Base-by-base conservation (phyloP, 37 sponge, comb jelly and placozoan genomes). In the Cladorhizidae sp. region DNA sequence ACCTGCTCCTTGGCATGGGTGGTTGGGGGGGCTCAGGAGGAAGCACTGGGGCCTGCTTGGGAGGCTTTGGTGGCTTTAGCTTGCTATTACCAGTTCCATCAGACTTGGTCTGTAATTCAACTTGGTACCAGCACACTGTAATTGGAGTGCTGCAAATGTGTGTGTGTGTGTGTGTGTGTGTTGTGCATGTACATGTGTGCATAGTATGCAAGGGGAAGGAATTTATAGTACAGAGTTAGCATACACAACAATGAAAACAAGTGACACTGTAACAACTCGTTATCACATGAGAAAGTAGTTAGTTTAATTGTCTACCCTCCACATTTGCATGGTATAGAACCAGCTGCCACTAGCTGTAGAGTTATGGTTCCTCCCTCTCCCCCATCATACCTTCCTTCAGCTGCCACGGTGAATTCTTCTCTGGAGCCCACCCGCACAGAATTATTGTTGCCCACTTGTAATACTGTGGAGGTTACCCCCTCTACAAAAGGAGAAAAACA, bases 61-160 rank as follows among this genome's bases (percentile, higher is more conserved):
- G 70, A 67, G 1, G 49, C 0, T 39, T 64, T 58, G 22, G 8
- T 67, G 69, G 3, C 61, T 17, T 28, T 54, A 54, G 55, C 17
- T 54, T 54, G 12, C 55, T 20, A 17, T 54, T 15, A 25, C 9
- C 65, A 64, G 65, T n/a, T n/a, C n/a, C 28, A 61, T 61, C 62
- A 61, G 3, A 7, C 3, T 1, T 39, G 36, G 45, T 25, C 49
- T 23, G 49, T 41, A 45, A 8, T 40, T 41, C 14, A 12, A 39
- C 36, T 71, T 25, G n/a, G 14, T 37, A 39, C 80, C 80, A 79
- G 39, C 70, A 79, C 9, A 32, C 80, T 23, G 56, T 55, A 7
- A 79, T 79, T 2, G 80, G 80, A 57, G 32, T 3, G 21, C 80
- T 79, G 57, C 37, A 50, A 15, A 42, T 70, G 43, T 70, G 42